Percentiles rank a stretch among this genome's conserved stretches.
phyloP scores from a whole-genome alignment of 2,113 vertebrate species.

The Caracal caracal region DNA sequence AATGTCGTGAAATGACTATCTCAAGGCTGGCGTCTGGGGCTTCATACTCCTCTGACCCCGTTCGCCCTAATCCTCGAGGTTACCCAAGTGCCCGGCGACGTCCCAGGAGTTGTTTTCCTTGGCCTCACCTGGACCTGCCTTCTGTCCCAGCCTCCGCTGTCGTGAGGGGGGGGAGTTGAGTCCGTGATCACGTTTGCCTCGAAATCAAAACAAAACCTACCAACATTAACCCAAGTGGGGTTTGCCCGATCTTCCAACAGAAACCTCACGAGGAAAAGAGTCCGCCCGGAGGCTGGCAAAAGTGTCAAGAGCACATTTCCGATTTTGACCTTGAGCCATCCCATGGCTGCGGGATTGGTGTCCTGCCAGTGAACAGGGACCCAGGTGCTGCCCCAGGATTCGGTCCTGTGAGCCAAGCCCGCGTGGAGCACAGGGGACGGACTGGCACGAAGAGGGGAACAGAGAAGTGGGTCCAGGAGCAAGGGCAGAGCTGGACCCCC shows the following conservation, averaged over 20 bases:
- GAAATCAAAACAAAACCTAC: background rate
- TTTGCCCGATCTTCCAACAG: background rate
- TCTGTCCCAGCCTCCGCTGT: background rate
- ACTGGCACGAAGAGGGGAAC: background rate
- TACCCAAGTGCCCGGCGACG: background rate
- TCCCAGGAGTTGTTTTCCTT: background rate
- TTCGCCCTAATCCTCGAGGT: background rate
- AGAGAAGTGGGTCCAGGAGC: background rate
- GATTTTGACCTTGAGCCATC: background rate
- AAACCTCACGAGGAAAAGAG: background rate
- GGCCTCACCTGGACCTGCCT: background rate
- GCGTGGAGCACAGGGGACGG: background rate
- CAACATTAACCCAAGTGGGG: background rate
- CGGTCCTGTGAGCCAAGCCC: background rate
- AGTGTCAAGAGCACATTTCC: background rate
- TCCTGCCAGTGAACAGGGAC: background rate
- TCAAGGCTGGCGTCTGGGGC: slow-evolving; percentile 34
- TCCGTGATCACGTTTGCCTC: background rate
- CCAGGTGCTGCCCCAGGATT: background rate
- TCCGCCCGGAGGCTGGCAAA: background rate
- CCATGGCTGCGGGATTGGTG: background rate
- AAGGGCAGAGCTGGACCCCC: background rate
- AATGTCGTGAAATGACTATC: slow-evolving; percentile 39
- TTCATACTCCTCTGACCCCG: background rate
- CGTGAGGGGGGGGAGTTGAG: background rate